phyloP scores from a whole-genome alignment of 2,888 invertebrate genomes.

The Drosophila maculinotata region DNA sequence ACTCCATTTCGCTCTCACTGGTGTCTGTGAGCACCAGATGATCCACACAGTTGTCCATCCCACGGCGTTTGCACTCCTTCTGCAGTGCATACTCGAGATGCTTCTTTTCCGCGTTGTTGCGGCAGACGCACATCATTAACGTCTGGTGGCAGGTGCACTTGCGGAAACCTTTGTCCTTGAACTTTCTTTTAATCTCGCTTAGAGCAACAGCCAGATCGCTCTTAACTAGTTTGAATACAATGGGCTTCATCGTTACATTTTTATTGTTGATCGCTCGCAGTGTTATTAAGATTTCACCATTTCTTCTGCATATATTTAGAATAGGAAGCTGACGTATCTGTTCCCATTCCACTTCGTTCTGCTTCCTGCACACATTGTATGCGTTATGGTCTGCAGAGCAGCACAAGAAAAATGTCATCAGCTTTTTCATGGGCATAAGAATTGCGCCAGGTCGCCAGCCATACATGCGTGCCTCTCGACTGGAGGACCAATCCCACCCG shows the following conservation, averaged over 20 bases:
- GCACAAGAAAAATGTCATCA: conserved; percentile 81
- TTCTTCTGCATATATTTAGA: conserved; percentile 88
- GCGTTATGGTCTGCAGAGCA: conserved; percentile 61
- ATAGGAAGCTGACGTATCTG: conserved; percentile 84
- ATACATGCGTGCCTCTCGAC: conserved; percentile 59
- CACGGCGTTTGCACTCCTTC: conserved; percentile 82
- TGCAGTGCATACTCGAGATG: conserved; percentile 85
- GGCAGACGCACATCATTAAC: conserved; percentile 82
- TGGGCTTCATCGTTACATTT: conserved; percentile 85
- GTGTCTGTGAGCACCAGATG: conserved; percentile 80
- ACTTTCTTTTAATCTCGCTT: conserved; percentile 86
- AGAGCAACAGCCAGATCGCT: conserved; percentile 86
- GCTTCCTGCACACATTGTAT: conserved; percentile 74
- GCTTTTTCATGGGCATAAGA: conserved; percentile 74
- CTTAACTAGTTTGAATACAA: conserved; percentile 89
- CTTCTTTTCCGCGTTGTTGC: conserved; percentile 83
- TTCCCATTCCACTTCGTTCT: conserved; percentile 81
- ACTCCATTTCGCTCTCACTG: conserved; percentile 86
- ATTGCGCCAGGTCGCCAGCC: conserved; percentile 84
- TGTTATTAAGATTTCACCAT: conserved; percentile 88
- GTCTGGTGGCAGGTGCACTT: conserved; percentile 87
- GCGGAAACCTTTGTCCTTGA: conserved; percentile 86
- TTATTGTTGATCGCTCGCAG: conserved; percentile 25
- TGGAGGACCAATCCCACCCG: conserved; percentile 89
- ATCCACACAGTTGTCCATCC: conserved; percentile 69